phyloP scores from a whole-genome alignment of 2,888 invertebrate species.

The Athalia cordata region DNA sequence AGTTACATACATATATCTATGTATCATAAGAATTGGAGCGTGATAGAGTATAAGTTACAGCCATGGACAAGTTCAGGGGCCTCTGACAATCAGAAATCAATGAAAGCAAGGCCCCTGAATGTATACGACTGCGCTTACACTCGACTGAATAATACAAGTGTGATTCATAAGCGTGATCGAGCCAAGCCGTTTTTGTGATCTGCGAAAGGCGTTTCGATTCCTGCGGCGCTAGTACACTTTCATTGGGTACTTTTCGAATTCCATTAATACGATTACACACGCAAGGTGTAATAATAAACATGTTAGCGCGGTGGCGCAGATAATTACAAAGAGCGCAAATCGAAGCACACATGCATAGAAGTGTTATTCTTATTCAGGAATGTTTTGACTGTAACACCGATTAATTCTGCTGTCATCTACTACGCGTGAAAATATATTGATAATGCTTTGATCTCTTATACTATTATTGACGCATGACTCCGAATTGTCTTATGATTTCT shows the following conservation, averaged over 20 bases:
- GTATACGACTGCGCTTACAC: constrained; percentile 3
- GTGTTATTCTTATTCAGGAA: constrained; percentile 26
- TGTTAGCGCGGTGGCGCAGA: background rate
- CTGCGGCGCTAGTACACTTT: background rate
- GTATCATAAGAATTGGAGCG: background rate
- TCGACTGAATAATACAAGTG: background rate
- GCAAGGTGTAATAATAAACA: too few species aligned
- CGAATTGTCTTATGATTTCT: constrained; percentile 4
- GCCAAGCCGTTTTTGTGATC: background rate
- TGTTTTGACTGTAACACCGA: background rate
- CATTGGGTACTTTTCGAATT: background rate
- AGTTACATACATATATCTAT: background rate
- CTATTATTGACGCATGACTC: background rate
- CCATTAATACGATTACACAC: too few species aligned
- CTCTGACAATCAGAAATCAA: constrained; percentile 15
- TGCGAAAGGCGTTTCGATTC: background rate
- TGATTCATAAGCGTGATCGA: background rate
- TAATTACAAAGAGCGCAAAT: background rate
- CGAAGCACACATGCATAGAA: too few species aligned
- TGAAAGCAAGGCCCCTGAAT: constrained; percentile 19
- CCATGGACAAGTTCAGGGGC: constrained; percentile 22
- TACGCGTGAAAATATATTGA: constrained; percentile 33
- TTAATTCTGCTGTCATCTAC: constrained; percentile 13
- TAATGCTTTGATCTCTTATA: background rate
- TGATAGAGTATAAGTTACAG: too few species aligned